Percentiles rank a stretch among this genome's conserved stretches.
Conservation (phyloP, 2,888 invertebrate genomes). For the Drosophila stalkeri region DNA sequence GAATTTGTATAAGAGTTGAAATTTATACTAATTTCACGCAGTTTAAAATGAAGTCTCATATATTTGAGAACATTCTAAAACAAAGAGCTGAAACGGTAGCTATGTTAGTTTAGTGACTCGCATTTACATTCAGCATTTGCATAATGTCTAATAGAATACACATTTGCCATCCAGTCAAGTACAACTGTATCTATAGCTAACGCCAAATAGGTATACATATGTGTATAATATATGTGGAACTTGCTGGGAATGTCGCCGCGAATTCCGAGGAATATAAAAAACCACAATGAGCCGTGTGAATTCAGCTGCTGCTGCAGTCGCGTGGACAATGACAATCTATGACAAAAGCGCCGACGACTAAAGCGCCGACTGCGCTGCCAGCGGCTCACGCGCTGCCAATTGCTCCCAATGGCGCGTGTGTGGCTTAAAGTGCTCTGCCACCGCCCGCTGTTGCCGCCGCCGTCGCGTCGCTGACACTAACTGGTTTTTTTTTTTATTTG, state of each 20-base stretch:
- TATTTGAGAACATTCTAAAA: background rate
- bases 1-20: background rate
- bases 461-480: conserved; percentile 22
- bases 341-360: conserved; percentile 61
- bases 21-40: background rate
- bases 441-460: conserved; percentile 43
- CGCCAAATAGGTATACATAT: background rate
- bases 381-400: conserved; percentile 68
- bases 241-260: conserved; percentile 74
- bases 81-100: conserved; percentile 3
- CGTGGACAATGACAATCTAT: conserved; percentile 74
- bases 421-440: conserved; percentile 63
- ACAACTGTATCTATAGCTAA: conserved; percentile 50
- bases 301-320: conserved; percentile 78
- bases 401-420: conserved; percentile 71
- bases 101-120: conserved; percentile 9
- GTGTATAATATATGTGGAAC: conserved; percentile 44
- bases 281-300: conserved; percentile 75
- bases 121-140: conserved; percentile 10
- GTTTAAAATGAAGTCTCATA: background rate
- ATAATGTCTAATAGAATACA: conserved; percentile 13
- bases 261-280: conserved; percentile 67
- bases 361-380: conserved; percentile 9
- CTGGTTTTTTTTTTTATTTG: conserved; percentile 37
- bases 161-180: conserved; percentile 12